Evolutionary conservation across 2,113 vertebrate genomes (phyloP), one percentile per base, ranked within the genome.

Genomic region (Peucedramus taeniatus): DNA sequence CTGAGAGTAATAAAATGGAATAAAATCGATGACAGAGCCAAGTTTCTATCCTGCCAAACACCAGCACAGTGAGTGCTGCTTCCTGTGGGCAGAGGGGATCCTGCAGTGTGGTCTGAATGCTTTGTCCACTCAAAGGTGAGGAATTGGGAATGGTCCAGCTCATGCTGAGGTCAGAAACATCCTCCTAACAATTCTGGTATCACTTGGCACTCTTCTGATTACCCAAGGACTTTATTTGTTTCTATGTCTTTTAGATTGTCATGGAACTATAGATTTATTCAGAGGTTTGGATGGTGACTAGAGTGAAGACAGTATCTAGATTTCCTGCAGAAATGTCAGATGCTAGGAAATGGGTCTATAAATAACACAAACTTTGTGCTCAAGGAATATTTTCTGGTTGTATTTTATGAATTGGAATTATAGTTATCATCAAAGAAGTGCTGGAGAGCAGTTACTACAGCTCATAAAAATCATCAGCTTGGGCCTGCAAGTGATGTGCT

Each of bases 1-100:
- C 65, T 3, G n/a, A 82, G 87, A 93, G 91, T 92, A 96, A 94
- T 94, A 94, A 96, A 97, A 96, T 84, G 69, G 53, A 89, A 91
- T 95, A 56, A 87, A 91, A 96, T 89, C 16, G 0, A 91, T 94
- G 85, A 19, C 31, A 76, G 74, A 91, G 87, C 69, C 49, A 57
- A 79, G 83, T 79, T 82, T 68, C 40, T 53, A 4, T 30, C 44
- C 77, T 49, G 59, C 31, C 49, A 63, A 37, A 7, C 53, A 54
- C 28, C 66, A 77, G 79, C 71, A 37, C 40, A 57, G 45, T 0
- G 5, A 74, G 68, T 16, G 0, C 27, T 14, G 64, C 23, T 65
- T 13, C 66, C 68, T 5, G 2, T 1, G 5, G 65, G 69, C 37
- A 72, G 64, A 37, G n/a, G 23, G 31, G 35, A 35, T 49, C 9